A percentile compares a stretch with the other conserved stretches of the same genome.
These are phyloP conservation scores for Copidosoma floridanum DNA, from an alignment of 1,140 invertebrate genomes.

Conservation along the genomic window DNA sequence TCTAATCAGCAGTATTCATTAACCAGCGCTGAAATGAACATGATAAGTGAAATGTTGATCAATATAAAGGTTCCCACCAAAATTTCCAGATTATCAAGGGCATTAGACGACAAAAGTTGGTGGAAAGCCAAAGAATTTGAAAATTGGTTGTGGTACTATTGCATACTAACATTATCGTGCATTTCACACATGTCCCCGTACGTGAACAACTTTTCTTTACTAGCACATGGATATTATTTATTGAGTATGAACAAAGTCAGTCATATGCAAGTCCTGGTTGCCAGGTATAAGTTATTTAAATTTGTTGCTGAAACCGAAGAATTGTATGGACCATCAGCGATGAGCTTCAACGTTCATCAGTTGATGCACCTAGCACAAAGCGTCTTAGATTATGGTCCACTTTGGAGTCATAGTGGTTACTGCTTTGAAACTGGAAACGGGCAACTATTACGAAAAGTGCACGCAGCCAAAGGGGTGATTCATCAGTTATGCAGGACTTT, in stretches of 20 bases:
- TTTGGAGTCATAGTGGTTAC: conserved; percentile 24
- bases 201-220: neutral
- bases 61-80: neutral
- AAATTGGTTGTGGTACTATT: conserved; percentile 15
- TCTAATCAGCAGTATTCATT: neutral
- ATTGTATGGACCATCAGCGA: conserved; percentile 11
- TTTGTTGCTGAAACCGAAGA: conserved; percentile 5
- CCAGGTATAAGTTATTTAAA: neutral
- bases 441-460: conserved; percentile 13
- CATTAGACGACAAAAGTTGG: neutral
- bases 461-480: conserved; percentile 28
- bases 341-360: conserved; percentile 30
- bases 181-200: neutral
- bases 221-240: conserved; percentile 4
- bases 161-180: neutral
- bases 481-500: conserved; percentile 23
- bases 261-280: neutral
- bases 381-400: conserved; percentile 23
- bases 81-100: neutral
- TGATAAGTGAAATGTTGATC: neutral
- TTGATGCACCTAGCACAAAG: conserved; percentile 23
- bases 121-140: conserved; percentile 16
- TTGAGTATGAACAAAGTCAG: neutral
- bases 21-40: neutral
- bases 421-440: conserved; percentile 28